A percentile compares a stretch with the other conserved stretches of the same genome.
phyloP scores from a whole-genome alignment of 2,888 invertebrate species.

The Andrena bucephala region DNA sequence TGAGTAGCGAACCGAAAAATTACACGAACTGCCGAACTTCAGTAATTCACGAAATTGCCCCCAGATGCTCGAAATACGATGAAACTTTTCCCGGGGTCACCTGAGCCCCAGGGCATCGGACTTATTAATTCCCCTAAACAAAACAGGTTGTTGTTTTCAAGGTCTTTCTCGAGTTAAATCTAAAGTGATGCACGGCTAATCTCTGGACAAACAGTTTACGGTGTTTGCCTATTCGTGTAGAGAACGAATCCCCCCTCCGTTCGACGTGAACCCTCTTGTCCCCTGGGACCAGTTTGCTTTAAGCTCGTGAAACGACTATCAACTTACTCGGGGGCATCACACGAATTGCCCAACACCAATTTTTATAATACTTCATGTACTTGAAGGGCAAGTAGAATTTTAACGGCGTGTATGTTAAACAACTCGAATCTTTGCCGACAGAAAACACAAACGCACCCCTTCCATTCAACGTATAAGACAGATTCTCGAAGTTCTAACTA shows the following conservation, averaged over 20 bases:
- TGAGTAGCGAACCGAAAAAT: slow-evolving; percentile 73
- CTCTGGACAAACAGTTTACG: slow-evolving; percentile 83
- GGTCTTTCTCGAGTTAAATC: slow-evolving; percentile 73
- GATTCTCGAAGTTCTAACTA: too few species aligned
- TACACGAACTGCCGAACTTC: slow-evolving; percentile 66
- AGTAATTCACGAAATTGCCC: slow-evolving; percentile 75
- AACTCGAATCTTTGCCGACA: neutral
- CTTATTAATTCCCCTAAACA: slow-evolving; percentile 46
- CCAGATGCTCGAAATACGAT: slow-evolving; percentile 46
- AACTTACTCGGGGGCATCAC: slow-evolving; percentile 78
- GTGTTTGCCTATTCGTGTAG: slow-evolving; percentile 77
- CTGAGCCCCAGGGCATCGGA: slow-evolving; percentile 65
- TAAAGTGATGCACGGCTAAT: slow-evolving; percentile 77
- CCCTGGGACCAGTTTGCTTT: slow-evolving; percentile 81
- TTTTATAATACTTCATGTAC: neutral
- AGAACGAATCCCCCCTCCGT: slow-evolving; percentile 36
- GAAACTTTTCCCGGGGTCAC: slow-evolving; percentile 68
- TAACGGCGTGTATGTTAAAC: too few species aligned
- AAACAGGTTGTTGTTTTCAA: slow-evolving; percentile 66
- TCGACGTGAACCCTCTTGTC: slow-evolving; percentile 69
- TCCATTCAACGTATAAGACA: too few species aligned
- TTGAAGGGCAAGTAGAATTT: neutral
- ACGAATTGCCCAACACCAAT: slow-evolving; percentile 35
- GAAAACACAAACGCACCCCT: too few species aligned
- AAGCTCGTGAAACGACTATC: slow-evolving; percentile 82